Percentiles rank a stretch among this genome's conserved stretches.
These are phyloP conservation scores for Leptodactylus fallax DNA, from an alignment of 2,797 vertebrate species.

Conservation along the genomic window DNA sequence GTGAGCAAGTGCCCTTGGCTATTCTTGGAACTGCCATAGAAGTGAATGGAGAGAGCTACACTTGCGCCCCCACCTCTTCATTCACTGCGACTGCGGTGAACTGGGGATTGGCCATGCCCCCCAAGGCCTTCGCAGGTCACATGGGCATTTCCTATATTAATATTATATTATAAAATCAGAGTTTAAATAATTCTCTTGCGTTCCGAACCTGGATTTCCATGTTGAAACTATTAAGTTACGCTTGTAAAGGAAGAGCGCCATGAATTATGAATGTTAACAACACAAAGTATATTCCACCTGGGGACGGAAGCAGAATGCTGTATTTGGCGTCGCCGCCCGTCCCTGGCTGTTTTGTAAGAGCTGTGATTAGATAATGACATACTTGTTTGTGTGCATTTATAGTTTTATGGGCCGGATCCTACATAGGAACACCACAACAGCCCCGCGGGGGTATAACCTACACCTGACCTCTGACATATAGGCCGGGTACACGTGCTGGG, in stretches of 20 bases:
- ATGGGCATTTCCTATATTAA: not conserved
- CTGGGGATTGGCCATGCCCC: too few relatives aligned
- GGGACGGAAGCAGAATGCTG: not conserved
- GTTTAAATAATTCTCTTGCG: not conserved
- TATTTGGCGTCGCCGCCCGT: too few relatives aligned
- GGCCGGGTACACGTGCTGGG: not conserved
- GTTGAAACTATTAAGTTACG: not conserved
- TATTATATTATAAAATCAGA: not conserved
- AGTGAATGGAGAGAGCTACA: too few relatives aligned
- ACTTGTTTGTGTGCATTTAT: not conserved
- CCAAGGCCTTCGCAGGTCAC: not conserved
- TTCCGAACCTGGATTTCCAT: not conserved
- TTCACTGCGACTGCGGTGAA: too few relatives aligned
- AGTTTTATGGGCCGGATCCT: not conserved
- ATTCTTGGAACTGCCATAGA: too few relatives aligned
- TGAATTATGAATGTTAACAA: not conserved
- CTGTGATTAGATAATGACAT: slow-evolving; percentile 18
- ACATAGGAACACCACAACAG: not conserved
- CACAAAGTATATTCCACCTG: not conserved
- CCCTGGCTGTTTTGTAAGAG: not conserved
- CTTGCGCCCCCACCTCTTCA: too few relatives aligned
- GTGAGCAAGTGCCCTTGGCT: not conserved
- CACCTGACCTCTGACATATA: not conserved
- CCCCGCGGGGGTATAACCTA: not conserved
- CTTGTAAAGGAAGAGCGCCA: not conserved